Evolutionary conservation across 2,888 invertebrate species (phyloP), one percentile per base, ranked within the genome.

Genomic region (Boloria selene): DNA sequence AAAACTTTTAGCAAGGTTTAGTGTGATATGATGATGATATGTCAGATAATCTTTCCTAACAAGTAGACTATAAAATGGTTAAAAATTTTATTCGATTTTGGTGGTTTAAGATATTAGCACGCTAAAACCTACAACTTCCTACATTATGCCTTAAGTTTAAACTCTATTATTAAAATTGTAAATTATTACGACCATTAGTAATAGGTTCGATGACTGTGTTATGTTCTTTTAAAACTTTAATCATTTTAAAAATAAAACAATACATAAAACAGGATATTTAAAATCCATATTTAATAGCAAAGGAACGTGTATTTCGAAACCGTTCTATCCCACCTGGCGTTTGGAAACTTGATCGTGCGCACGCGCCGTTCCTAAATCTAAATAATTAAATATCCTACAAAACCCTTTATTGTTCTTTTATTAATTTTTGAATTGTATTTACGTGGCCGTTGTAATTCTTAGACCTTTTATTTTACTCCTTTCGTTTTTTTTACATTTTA

Each of bases 381-480:
- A 77, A 76, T 74, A 72, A 77, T 75, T 77, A 74, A 77, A 78
- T 70, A 73, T 72, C 67, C 73, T 67, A 64, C 65, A 70, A 68
- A 73, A 72, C 73, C 74, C 69, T 72, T 67, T 65, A 77, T 79
- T 78, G 77, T 79, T 76, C 79, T 77, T 79, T 79, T 79, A 70
- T 72, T 67, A 70, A 72, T 65, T 65, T 61, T 38, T 72, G 63
- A 64, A 70, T 67, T 61, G 62, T 65, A 59, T 59, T 38, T 59
- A 59, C 59, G 49, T 59, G 59, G 47, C 47, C 49, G 47, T 59
- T 59, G 59, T 49, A 26, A 26, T 45, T 26, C 22, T 45, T 45
- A 13, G 5, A n/a, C 22, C 4, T 22, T 22, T 38, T 42, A 14
- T 38, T 55, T 42, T 47, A 17, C 16, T 18, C 16, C n/a, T 50